Evolutionary conservation across 2,888 invertebrate species (phyloP), one percentile per base, ranked within the genome.

Genomic region (Acanthosepion esculentum): DNA sequence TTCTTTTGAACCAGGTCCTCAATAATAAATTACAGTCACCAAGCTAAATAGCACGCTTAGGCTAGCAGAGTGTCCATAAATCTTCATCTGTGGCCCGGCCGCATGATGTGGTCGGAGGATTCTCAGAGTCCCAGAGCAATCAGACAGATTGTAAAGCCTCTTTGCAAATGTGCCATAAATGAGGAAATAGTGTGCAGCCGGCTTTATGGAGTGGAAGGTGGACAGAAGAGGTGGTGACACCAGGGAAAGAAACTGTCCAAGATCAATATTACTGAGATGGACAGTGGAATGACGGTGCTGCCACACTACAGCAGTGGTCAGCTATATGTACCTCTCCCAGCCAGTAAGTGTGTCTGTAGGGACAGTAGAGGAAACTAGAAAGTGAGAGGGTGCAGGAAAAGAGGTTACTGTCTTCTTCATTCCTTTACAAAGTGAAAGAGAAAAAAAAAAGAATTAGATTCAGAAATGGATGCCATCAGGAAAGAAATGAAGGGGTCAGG

Each of bases 1-100:
- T 78, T 33, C n/a, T 78, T 78, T 78, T n/a, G 78, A 78, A 33
- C n/a, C n/a, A n/a, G n/a, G 33, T 78, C 48, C 92, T 92, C 48
- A 92, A 92, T 92, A 92, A 92, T 92, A 92, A 92, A 92, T 92
- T 92, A 92, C 48, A 50, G 92, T 92, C 92, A 92, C 92, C 48
- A 92, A 92, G 48, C 92, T 92, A 92, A 50, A 92, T 48, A 50
- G 48, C 50, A 33, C 50, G 50, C 92, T 92, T 92, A 92, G 92
- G 33, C 92, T 48, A 92, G 48, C 50, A 92, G 48, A 92, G 92
- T 92, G 92, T 92, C 29, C 92, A 92, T 92, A 92, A 92, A 92
- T 92, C 92, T 92, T 92, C 92, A 92, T 92, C 92, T 48, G 48
- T 18, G 92, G 48, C 48, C 26, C 48, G 50, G 48, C 48, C 23